Evolutionary conservation across 2,797 vertebrate genomes (phyloP).

Genomic region (Emydoidea blandingii): DNA sequence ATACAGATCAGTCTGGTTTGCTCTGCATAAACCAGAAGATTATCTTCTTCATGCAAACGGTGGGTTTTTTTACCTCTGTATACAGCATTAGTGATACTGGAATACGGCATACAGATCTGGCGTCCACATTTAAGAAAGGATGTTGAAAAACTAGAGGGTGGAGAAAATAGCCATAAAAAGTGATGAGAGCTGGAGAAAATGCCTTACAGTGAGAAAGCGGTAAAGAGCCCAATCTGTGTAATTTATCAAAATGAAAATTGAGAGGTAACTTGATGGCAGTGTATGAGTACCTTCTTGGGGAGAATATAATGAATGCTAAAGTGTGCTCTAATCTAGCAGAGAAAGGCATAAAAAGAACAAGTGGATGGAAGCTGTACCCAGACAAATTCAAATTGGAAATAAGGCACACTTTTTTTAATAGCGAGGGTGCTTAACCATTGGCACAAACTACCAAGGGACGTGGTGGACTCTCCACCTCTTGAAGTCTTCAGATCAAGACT

Average conservation of each 20-base stretch:
- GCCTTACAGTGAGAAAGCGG: not conserved
- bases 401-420: accelerated
- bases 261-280: not conserved
- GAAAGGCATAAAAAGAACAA: not conserved
- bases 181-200: not conserved
- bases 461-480: not conserved
- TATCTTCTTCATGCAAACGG: constrained; percentile 54
- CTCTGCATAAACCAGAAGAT: constrained; percentile 62
- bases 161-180: not conserved
- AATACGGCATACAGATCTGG: not conserved
- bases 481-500: not conserved
- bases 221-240: not conserved
- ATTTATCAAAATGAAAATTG: not conserved
- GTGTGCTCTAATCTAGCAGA: not conserved
- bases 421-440: not conserved
- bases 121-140: not conserved
- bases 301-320: not conserved
- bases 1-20: constrained; percentile 62
- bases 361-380: not conserved
- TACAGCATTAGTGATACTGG: not conserved
- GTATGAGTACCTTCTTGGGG: not conserved
- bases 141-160: not conserved
- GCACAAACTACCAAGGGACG: not conserved
- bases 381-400: not conserved
- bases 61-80: not conserved